These are phyloP conservation scores for Ailuropoda melanoleuca DNA, from an alignment of 2,113 vertebrate genomes.

Conservation along the genomic window DNA sequence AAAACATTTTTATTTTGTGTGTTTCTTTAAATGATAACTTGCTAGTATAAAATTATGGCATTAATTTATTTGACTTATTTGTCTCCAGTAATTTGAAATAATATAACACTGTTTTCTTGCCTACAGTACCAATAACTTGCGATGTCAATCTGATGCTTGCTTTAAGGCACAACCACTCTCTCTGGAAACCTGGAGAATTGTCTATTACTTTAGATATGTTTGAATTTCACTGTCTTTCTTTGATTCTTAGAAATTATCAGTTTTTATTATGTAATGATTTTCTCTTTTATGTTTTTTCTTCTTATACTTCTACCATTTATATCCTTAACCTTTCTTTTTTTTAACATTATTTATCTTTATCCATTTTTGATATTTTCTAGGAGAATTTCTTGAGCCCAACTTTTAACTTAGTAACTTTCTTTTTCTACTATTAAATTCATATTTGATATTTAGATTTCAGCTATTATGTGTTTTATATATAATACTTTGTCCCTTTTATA, in stretches of 20 bases:
- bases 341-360: not conserved
- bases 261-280: not conserved
- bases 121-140: not conserved
- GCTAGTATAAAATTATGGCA: not conserved
- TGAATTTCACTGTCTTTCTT: not conserved
- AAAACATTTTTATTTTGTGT: not conserved
- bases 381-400: not conserved
- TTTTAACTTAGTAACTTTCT: not conserved
- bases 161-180: not conserved
- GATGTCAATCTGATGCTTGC: not conserved
- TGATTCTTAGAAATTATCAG: not conserved
- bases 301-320: not conserved
- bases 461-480: not conserved
- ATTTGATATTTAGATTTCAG: not conserved
- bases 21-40: not conserved
- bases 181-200: not conserved
- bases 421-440: not conserved
- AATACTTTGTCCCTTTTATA: not conserved
- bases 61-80: not conserved
- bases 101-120: not conserved
- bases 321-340: not conserved
- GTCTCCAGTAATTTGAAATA: not conserved
- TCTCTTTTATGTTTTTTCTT: not conserved
- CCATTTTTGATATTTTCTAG: not conserved
- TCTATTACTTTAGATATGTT: not conserved